phyloP scores from a whole-genome alignment of 1,140 invertebrate genomes.

The Aphelinus atriplicis region DNA sequence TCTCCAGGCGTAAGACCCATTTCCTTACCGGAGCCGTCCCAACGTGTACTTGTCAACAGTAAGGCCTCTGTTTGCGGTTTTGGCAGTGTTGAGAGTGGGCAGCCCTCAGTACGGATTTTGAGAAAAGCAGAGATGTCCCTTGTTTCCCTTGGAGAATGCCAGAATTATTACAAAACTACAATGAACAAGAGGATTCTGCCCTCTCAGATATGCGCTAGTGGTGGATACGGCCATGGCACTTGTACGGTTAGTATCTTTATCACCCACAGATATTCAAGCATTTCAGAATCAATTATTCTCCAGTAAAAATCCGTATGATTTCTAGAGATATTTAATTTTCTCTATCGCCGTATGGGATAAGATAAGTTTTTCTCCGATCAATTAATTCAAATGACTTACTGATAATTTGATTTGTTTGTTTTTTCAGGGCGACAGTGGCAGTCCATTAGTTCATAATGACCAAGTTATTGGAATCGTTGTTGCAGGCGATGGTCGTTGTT shows the following conservation, averaged over 20 bases:
- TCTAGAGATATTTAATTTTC: too few relatives aligned
- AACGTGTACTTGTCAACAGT: neutral
- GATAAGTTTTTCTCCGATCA: too few relatives aligned
- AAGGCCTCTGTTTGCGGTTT: neutral
- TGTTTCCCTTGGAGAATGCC: neutral
- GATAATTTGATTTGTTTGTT: too few relatives aligned
- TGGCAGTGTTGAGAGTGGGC: neutral
- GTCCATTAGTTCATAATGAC: neutral
- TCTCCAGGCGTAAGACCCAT: neutral
- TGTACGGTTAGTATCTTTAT: neutral
- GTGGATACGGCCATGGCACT: neutral
- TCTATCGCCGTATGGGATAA: too few relatives aligned
- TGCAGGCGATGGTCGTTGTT: neutral
- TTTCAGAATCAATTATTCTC: too few relatives aligned
- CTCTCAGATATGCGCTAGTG: neutral
- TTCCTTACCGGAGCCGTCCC: neutral
- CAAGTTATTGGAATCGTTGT: neutral
- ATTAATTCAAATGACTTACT: too few relatives aligned
- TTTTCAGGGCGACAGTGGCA: slow-evolving; percentile 1
- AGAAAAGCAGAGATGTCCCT: neutral
- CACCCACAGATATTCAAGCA: too few relatives aligned
- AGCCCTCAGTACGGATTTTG: neutral
- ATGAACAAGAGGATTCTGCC: neutral
- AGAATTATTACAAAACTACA: neutral
- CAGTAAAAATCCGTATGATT: too few relatives aligned